Percentiles rank a stretch among this genome's conserved stretches.
Evolutionary conservation across 2,113 vertebrate genomes (phyloP).

Genomic region (Typhlomys cinereus): DNA sequence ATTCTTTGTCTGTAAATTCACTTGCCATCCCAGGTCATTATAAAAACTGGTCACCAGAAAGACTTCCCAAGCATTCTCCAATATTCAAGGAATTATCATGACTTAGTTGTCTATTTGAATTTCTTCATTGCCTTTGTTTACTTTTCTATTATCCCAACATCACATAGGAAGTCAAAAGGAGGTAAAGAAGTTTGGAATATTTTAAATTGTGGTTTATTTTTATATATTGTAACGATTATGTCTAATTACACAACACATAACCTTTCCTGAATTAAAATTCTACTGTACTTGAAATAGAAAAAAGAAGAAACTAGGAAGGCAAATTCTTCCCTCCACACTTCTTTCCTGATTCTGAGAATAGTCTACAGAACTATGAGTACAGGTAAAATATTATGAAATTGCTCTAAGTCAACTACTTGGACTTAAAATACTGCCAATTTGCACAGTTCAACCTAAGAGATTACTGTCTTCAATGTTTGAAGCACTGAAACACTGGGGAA

Average conservation of each 20-base stretch:
- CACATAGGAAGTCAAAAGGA: neutral
- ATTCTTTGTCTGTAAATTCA: neutral
- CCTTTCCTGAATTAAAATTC: neutral
- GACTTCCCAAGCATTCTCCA: neutral
- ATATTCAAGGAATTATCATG: neutral
- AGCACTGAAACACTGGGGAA: neutral
- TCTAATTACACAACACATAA: neutral
- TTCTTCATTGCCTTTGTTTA: neutral
- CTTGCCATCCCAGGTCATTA: neutral
- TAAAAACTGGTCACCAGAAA: neutral
- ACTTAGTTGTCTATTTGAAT: neutral
- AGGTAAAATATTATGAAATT: slow-evolving; percentile 2
- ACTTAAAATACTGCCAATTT: neutral
- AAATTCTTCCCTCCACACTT: neutral
- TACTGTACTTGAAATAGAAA: neutral
- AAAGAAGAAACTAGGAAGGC: neutral
- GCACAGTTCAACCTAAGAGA: neutral
- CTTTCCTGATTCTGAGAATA: neutral
- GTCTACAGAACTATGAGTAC: neutral
- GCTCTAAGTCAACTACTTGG: neutral
- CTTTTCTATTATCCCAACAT: neutral
- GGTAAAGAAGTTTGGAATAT: neutral
- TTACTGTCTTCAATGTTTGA: neutral
- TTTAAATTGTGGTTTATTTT: neutral
- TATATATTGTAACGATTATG: neutral